Conservation (phyloP, 1,140 invertebrate species). For the Drosophila murphyi region DNA sequence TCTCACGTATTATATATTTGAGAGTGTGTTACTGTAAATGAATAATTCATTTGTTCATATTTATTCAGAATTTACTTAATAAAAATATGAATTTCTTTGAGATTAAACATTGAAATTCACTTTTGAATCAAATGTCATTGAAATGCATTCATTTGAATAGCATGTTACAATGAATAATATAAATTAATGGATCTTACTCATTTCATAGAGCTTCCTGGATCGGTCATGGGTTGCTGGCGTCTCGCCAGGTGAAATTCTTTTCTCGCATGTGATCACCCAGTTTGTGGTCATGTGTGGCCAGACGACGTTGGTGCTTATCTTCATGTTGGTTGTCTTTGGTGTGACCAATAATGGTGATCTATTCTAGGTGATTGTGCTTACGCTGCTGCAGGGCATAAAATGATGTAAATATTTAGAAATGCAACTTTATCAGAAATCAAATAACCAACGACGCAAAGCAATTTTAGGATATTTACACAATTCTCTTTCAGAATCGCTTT, state of each 20-base stretch:
- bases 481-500: constrained; percentile 40
- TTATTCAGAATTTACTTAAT: too few relatives aligned
- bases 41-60: constrained; percentile 29
- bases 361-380: constrained; percentile 92
- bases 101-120: too few relatives aligned
- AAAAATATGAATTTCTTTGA: too few relatives aligned
- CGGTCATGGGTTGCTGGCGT: constrained; percentile 95
- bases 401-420: constrained; percentile 70
- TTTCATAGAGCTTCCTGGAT: constrained; percentile 90
- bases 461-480: constrained; percentile 49
- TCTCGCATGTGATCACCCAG: constrained; percentile 96
- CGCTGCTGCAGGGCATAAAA: constrained; percentile 90
- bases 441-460: constrained; percentile 24
- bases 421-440: constrained; percentile 46
- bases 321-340: constrained; percentile 95
- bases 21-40: background rate
- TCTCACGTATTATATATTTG: too few relatives aligned
- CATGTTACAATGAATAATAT: too few relatives aligned
- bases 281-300: constrained; percentile 97
- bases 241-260: constrained; percentile 93
- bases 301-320: constrained; percentile 92
- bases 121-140: too few relatives aligned
- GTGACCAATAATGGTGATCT: constrained; percentile 94
- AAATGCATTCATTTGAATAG: too few relatives aligned
- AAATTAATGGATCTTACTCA: background rate